A percentile compares a stretch with the other conserved stretches of the same genome.
Conservation (phyloP, 2,113 vertebrate genomes). For the Oryzias melastigma region DNA sequence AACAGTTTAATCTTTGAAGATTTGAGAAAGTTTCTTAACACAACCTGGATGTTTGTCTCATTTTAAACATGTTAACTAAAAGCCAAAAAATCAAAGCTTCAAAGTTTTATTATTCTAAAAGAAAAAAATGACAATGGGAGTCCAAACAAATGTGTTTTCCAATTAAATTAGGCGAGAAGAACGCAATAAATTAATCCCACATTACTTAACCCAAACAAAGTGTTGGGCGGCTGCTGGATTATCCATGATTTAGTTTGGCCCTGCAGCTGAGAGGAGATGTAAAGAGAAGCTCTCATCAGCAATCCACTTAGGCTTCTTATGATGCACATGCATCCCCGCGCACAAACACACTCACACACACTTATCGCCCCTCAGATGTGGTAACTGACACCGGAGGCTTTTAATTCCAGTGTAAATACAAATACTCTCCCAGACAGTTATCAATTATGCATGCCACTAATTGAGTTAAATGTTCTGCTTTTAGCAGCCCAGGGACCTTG, state of each 20-base stretch:
- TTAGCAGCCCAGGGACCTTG: constrained; percentile 60
- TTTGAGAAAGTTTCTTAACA: no score
- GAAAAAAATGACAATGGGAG: neutral
- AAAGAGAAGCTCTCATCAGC: constrained; percentile 19
- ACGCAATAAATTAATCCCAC: constrained; percentile 13
- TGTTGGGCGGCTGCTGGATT: constrained; percentile 27
- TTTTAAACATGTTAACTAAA: no score
- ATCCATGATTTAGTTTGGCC: constrained; percentile 39
- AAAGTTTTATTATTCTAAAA: neutral
- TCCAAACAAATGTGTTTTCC: neutral
- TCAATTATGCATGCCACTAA: constrained; percentile 81
- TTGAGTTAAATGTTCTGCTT: constrained; percentile 79
- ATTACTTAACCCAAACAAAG: constrained; percentile 11
- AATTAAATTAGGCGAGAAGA: neutral
- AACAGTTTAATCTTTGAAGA: no score
- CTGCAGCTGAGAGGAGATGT: constrained; percentile 24
- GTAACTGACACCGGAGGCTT: constrained; percentile 81
- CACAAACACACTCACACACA: constrained; percentile 33
- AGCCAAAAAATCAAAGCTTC: neutral
- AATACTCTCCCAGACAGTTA: constrained; percentile 79
- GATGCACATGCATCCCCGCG: constrained; percentile 25
- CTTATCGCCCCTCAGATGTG: constrained; percentile 52
- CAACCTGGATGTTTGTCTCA: no score
- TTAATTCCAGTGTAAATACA: constrained; percentile 84
- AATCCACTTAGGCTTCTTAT: constrained; percentile 37